Base-by-base conservation (phyloP, 2,888 invertebrate genomes). In the Tigriopus californicus region DNA sequence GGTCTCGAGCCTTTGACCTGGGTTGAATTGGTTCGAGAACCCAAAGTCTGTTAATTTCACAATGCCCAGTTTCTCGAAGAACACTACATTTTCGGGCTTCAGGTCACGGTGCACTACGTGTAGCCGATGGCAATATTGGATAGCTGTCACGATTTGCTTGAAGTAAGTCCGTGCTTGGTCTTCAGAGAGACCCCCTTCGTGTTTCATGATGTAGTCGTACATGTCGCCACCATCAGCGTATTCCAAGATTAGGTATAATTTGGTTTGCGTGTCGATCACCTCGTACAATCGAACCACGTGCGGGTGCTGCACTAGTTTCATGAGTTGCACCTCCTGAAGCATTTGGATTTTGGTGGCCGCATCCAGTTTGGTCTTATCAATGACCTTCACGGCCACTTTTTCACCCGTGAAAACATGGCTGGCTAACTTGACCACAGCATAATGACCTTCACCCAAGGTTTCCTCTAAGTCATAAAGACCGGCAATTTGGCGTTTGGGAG, bases 31-130 rank as follows among this genome's bases (percentile, higher is more conserved):
- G 76, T 99, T 98, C 74, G 95, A 95, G 68, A 83, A 83, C 70
- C 94, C 98, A 76, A 98, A 98, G 75, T 99, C 98, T 62, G 98
- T 98, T 69, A 98, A 77, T 76, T 98, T 99, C 41, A 98, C 97
- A 70, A 91, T 81, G 61, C 92, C 92, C 58, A 89, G 76, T 74
- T 92, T 90, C 74, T 95, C 91, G 73, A 98, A 98, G 75, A 97
- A 97, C 55, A 99, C 94, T 61, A 98, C 97, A 77, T 99, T 98
- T 74, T 98, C 98, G 13, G 97, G 98, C 74, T 98, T 98, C 65
- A 98, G 77, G 75, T 98, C 98, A 65, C 98, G 44, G 69, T 86
- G 86, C 15, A 85, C 80, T 25, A 85, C 85, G 70, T 85, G 83
- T 64, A 86, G 78, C 75, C 89, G 84, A 76, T 98, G 98, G 75